Conservation (phyloP, 2,888 invertebrate species). For the Caenorhabditis angaria region DNA sequence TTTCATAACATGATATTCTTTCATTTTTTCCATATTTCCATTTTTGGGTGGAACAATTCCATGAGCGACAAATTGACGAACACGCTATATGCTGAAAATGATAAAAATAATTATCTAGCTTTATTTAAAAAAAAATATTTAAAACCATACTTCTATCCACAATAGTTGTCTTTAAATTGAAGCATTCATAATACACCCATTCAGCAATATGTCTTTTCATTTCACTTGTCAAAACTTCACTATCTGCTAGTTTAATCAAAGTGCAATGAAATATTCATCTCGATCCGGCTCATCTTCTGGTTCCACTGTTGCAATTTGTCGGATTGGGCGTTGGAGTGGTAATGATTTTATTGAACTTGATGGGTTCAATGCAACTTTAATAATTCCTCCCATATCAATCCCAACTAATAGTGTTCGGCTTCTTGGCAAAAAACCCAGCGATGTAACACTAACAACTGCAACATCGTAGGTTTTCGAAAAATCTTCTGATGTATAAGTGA, state of each 20-base stretch:
- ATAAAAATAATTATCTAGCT: neutral
- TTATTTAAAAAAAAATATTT: no score
- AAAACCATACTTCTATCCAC: slow-evolving; percentile 17
- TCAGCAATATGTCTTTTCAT: slow-evolving; percentile 22
- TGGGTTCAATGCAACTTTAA: slow-evolving; percentile 28
- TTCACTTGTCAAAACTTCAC: neutral
- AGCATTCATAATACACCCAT: slow-evolving; percentile 29
- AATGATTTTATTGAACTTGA: slow-evolving; percentile 24
- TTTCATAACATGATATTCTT: slow-evolving; percentile 16
- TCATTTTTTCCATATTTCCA: slow-evolving; percentile 15
- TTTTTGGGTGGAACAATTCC: slow-evolving; percentile 19
- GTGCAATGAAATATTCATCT: slow-evolving; percentile 37
- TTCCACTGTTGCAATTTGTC: slow-evolving; percentile 29
- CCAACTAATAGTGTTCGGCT: slow-evolving; percentile 40
- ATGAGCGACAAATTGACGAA: slow-evolving; percentile 20
- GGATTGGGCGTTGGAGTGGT: slow-evolving; percentile 12
- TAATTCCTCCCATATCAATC: slow-evolving; percentile 39
- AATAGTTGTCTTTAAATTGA: slow-evolving; percentile 19
- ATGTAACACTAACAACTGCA: slow-evolving; percentile 14
- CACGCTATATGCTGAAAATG: slow-evolving; percentile 8
- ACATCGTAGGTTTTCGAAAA: slow-evolving; percentile 6
- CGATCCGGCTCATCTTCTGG: slow-evolving; percentile 46
- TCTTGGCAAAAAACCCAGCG: slow-evolving; percentile 31
- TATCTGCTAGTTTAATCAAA: slow-evolving; percentile 8
- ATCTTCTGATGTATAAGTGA: neutral